Conservation (phyloP, 2,797 vertebrate species). For the Lacerta viridis region DNA sequence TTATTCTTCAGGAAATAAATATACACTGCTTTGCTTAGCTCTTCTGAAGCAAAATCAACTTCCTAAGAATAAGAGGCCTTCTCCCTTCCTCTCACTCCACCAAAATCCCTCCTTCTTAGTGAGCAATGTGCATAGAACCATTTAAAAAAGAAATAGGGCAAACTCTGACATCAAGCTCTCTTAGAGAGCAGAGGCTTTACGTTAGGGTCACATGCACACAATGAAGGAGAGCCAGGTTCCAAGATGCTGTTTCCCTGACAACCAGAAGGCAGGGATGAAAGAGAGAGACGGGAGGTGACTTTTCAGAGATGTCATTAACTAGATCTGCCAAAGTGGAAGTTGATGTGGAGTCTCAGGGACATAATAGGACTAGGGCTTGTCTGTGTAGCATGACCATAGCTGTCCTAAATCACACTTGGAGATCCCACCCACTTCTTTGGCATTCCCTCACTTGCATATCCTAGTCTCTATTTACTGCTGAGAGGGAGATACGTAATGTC, state of each 20-base stretch:
- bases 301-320: not conserved
- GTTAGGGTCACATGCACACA: not conserved
- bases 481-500: not conserved
- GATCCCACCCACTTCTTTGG: fast-evolving
- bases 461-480: not conserved
- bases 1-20: not conserved
- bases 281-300: not conserved
- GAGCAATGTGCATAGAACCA: not conserved
- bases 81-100: not conserved
- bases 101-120: fast-evolving
- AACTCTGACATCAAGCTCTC: not conserved
- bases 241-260: conserved; percentile 14
- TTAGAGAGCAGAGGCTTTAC: not conserved
- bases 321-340: not conserved
- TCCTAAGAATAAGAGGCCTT: fast-evolving
- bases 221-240: not conserved
- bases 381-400: not conserved
- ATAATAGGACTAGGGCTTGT: not conserved
- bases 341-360: not conserved
- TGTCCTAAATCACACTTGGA: not conserved
- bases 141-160: not conserved
- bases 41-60: not conserved
- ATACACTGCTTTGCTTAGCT: fast-evolving
- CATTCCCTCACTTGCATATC: not conserved
- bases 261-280: conserved; percentile 3